Conservation (phyloP, 1,140 invertebrate genomes). For the Homarus americanus region DNA sequence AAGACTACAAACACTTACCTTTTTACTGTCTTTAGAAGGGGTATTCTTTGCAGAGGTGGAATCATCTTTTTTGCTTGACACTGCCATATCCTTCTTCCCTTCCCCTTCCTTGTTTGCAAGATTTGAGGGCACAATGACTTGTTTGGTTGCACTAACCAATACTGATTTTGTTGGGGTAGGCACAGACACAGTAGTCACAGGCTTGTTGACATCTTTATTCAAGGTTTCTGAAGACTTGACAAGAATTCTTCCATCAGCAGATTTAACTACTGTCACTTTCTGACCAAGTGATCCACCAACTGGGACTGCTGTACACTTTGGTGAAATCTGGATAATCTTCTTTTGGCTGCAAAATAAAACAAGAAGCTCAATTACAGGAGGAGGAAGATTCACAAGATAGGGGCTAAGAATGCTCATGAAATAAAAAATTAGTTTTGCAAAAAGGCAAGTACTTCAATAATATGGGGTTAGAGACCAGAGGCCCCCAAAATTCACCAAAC, state of each 20-base stretch:
- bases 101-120: not conserved
- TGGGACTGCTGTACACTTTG: conserved; percentile 23
- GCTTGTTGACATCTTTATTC: conserved; percentile 15
- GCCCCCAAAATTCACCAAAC: too few species aligned
- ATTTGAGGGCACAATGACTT: not conserved
- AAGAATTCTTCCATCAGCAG: conserved; percentile 54
- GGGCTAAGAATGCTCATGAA: too few species aligned
- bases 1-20: conserved; percentile 10
- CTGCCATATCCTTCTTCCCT: conserved; percentile 28
- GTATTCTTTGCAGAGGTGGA: not conserved
- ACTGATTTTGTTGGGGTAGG: conserved; percentile 35
- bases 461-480: too few species aligned
- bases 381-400: too few species aligned
- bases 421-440: too few species aligned
- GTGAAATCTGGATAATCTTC: conserved; percentile 38
- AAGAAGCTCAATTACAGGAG: not conserved
- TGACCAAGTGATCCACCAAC: not conserved
- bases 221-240: conserved; percentile 43
- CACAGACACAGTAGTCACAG: not conserved
- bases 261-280: conserved; percentile 62
- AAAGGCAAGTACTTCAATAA: too few species aligned
- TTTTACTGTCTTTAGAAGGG: conserved; percentile 43
- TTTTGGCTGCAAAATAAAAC: conserved; percentile 34
- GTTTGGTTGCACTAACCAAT: conserved; percentile 5
- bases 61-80: not conserved